Evolutionary conservation across 1,140 invertebrate species (phyloP).

Genomic region (Yoshiicerus persimilis): DNA sequence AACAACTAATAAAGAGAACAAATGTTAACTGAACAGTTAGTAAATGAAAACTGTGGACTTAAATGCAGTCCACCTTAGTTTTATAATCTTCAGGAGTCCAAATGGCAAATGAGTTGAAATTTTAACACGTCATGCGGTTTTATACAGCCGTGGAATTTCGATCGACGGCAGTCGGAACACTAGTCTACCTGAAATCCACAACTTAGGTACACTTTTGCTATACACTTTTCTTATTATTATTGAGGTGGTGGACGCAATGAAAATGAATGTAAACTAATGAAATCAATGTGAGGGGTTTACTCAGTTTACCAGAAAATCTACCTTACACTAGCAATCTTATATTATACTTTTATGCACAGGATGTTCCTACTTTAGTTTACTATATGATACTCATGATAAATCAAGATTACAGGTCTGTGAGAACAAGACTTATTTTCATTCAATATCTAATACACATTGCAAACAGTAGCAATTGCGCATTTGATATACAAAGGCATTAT

Average conservation of each 20-base stretch:
- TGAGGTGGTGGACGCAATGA: neutral
- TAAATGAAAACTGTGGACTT: neutral
- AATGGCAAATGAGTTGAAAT: constrained; percentile 25
- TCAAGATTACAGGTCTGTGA: neutral
- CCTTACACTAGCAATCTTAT: neutral
- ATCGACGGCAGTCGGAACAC: neutral
- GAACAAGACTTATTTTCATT: constrained; percentile 9
- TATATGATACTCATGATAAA: neutral
- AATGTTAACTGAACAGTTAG: neutral
- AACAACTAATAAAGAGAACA: neutral
- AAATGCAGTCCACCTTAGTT: neutral
- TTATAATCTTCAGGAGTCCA: neutral
- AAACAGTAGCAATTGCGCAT: neutral
- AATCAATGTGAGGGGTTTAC: neutral
- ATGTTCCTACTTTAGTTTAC: neutral
- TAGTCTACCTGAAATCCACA: neutral
- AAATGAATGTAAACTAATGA: neutral
- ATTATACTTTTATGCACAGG: neutral
- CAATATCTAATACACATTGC: neutral
- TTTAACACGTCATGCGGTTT: constrained; percentile 30
- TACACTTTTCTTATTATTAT: neutral
- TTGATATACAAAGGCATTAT: neutral
- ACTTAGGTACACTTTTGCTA: neutral
- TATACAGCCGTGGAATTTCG: constrained; percentile 26
- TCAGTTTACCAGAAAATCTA: neutral